Base-by-base conservation (phyloP, 2,113 vertebrate genomes). In the Nesoenas mayeri region DNA sequence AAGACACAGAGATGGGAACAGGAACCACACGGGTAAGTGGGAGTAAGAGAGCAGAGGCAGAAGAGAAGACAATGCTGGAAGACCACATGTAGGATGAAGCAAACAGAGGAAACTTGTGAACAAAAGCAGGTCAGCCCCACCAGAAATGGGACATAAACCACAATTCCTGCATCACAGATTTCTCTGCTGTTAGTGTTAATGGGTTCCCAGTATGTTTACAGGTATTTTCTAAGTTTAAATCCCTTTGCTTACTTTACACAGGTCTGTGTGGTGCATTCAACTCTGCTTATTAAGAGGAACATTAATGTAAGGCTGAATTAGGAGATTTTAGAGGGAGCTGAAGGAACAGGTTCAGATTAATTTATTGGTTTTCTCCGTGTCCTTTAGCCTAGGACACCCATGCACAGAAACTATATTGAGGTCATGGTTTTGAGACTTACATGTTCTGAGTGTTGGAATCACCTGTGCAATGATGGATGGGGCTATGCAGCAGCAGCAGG, bases 401-500 rank as follows among this genome's bases (percentile, higher is more conserved):
- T 60, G 26, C 48, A 75, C 44, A 61, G 72, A 83, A 95, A 79
- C 34, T 48, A 3, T 64, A 57, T 61, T 24, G 51, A 83, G 12
- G 50, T 79, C 69, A 65, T 86, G 32, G 58, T 91, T 92, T 81
- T 91, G 83, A 69, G 60, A 82, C 67, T 66, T 54, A 18, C 24
- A 44, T 70, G 57, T 83, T 91, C 15, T 72, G 29, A 34, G 32
- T 72, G 67, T 34, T 83, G 50, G 74, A 79, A 60, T 74, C 74
- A 67, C 65, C 48, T 71, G 47, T 36, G 5, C 42, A 25, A 3
- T 81, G 89, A 94, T 83, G 87, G 87, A 92, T 92, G 56, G 67
- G 56, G 13, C 44, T 86, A 8, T 44, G 80, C 60, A 75, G 73
- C 67, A 73, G 72, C 73, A 89, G 66, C 32, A 79, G 25, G 62